Percentiles rank a stretch among this genome's conserved stretches.
Conservation (phyloP, 1,140 invertebrate species). For the Halyomorpha halys region DNA sequence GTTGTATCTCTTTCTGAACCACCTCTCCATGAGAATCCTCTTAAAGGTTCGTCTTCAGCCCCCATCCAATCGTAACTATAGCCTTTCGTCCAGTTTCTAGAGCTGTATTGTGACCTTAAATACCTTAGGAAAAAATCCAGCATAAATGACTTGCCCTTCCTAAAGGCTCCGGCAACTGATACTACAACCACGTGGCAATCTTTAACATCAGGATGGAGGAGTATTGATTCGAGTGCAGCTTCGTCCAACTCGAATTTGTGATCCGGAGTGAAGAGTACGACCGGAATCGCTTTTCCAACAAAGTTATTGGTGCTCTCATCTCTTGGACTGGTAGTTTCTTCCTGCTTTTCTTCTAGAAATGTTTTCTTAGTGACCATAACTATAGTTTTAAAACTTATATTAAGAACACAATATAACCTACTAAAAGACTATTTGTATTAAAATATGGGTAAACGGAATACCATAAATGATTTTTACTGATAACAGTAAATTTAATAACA, state of each 20-base stretch:
- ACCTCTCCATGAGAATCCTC: constrained; percentile 85
- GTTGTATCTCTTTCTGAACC: constrained; percentile 88
- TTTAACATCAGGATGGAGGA: constrained; percentile 63
- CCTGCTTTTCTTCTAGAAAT: too few relatives aligned
- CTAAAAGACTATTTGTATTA: too few relatives aligned
- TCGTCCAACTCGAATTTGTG: constrained; percentile 46
- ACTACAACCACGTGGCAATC: constrained; percentile 78
- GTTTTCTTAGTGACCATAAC: too few relatives aligned
- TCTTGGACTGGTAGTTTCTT: too few relatives aligned
- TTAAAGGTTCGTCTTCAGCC: constrained; percentile 50
- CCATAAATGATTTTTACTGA: too few relatives aligned
- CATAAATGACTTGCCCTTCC: constrained; percentile 90
- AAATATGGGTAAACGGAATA: too few relatives aligned
- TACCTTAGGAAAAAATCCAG: constrained; percentile 86
- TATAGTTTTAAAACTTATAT: too few relatives aligned
- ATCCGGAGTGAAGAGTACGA: neutral
- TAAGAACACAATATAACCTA: too few relatives aligned
- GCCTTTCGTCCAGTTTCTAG: constrained; percentile 33
- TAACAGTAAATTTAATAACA: too few relatives aligned
- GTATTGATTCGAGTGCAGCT: constrained; percentile 57
- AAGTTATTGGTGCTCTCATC: too few relatives aligned
- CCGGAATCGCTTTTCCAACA: too few relatives aligned
- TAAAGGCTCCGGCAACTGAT: constrained; percentile 85
- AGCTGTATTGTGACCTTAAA: constrained; percentile 44
- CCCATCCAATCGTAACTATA: constrained; percentile 50